A percentile compares a stretch with the other conserved stretches of the same genome.
Evolutionary conservation across 2,888 invertebrate species (phyloP).

Genomic region (Idaea aversata): DNA sequence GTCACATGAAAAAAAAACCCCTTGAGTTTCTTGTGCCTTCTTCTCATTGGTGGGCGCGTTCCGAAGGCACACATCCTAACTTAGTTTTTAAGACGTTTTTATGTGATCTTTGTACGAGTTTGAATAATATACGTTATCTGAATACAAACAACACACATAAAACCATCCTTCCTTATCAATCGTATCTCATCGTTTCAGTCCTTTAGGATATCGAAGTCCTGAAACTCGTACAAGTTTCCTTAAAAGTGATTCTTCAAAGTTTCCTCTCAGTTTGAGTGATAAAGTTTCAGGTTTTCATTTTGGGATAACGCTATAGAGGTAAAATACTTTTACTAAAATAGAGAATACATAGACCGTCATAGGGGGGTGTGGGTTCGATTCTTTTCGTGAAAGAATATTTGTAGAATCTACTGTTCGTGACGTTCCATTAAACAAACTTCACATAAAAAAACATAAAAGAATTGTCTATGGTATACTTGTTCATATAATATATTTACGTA

Average conservation of each 20-base stretch:
- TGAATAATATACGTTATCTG: too few species aligned
- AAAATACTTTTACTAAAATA: not conserved
- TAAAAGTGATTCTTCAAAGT: slow-evolving; percentile 1
- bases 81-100: too few species aligned
- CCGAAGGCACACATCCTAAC: too few species aligned
- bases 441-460: too few species aligned
- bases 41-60: too few species aligned
- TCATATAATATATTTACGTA: too few species aligned
- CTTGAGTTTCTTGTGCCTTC: too few species aligned
- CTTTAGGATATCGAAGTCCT: not conserved
- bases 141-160: not conserved
- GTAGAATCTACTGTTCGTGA: too few species aligned
- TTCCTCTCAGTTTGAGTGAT: slow-evolving; percentile 1
- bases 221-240: not conserved
- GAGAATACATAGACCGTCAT: not conserved
- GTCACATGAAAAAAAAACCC: too few species aligned
- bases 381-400: not conserved
- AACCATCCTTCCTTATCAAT: not conserved
- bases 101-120: too few species aligned
- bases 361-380: not conserved
- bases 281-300: slow-evolving; percentile 1
- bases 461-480: too few species aligned
- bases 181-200: not conserved
- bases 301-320: not conserved
- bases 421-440: too few species aligned